These are phyloP conservation scores for Lissocephala sabroskyi DNA, from an alignment of 2,888 invertebrate genomes.

Conservation along the genomic window DNA sequence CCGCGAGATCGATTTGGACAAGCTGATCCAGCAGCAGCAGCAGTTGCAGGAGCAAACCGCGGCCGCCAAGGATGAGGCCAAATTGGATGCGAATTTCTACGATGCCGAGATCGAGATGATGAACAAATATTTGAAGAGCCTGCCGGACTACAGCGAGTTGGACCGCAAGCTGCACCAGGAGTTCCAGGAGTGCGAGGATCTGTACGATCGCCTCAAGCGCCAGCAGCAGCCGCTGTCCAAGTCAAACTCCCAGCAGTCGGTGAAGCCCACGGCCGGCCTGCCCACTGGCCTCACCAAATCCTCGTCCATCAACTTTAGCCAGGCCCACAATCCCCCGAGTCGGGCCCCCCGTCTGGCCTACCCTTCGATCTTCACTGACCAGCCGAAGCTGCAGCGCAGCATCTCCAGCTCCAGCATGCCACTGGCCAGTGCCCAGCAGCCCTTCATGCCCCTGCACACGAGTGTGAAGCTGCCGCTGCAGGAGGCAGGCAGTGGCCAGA, in stretches of 20 bases:
- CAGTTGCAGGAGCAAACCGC: slow-evolving; percentile 61
- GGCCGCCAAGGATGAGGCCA: slow-evolving; percentile 54
- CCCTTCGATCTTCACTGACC: slow-evolving; percentile 64
- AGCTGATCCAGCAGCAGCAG: slow-evolving; percentile 62
- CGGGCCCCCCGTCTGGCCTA: slow-evolving; percentile 57
- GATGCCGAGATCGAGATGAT: slow-evolving; percentile 73
- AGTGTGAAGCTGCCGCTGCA: slow-evolving; percentile 12
- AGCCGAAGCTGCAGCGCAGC: slow-evolving; percentile 67
- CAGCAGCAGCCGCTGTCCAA: slow-evolving; percentile 65
- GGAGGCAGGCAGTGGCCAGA: slow-evolving; percentile 13
- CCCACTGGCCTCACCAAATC: slow-evolving; percentile 50
- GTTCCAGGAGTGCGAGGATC: slow-evolving; percentile 72
- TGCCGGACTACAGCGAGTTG: slow-evolving; percentile 72
- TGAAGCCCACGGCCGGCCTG: slow-evolving; percentile 5
- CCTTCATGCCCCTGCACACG: slow-evolving; percentile 19
- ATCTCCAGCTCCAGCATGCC: slow-evolving; percentile 70
- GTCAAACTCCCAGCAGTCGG: slow-evolving; percentile 69
- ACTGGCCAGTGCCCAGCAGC: slow-evolving; percentile 24
- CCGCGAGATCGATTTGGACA: slow-evolving; percentile 52
- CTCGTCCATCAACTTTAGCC: slow-evolving; percentile 55
- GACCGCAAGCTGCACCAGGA: slow-evolving; percentile 71
- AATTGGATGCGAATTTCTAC: slow-evolving; percentile 69
- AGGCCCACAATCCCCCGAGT: slow-evolving; percentile 17
- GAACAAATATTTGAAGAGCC: slow-evolving; percentile 72
- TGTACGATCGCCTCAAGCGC: slow-evolving; percentile 70